Conservation (phyloP, 2,888 invertebrate genomes). For the Apotomis capreana region DNA sequence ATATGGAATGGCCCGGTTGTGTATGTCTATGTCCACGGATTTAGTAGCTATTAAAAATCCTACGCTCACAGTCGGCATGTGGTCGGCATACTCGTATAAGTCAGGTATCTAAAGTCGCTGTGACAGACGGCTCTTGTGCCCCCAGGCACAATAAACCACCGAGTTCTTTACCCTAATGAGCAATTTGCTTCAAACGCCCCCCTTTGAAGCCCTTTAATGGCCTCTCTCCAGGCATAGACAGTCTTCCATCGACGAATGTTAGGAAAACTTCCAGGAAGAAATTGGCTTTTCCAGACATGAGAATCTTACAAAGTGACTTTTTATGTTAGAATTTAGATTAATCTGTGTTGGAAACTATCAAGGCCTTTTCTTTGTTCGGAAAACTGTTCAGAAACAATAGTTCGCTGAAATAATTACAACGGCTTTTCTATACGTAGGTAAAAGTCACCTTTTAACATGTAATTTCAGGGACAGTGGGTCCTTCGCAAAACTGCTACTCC, state of each 20-base stretch:
- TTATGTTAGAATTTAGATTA: not conserved
- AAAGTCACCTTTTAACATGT: too few species aligned
- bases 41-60: too few species aligned
- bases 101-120: not conserved
- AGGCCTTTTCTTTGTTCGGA: not conserved
- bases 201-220: constrained; percentile 1
- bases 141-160: constrained; percentile 2
- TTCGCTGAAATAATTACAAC: too few species aligned
- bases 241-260: not conserved
- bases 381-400: too few species aligned
- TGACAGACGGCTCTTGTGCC: not conserved
- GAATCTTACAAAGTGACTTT: not conserved
- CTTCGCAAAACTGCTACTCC: too few species aligned
- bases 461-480: too few species aligned
- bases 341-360: not conserved
- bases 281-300: not conserved
- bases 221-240: not conserved
- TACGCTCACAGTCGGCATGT: too few species aligned
- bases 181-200: constrained; percentile 11
- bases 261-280: not conserved
- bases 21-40: too few species aligned
- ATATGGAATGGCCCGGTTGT: too few species aligned
- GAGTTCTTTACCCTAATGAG: constrained; percentile 7
- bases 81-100: too few species aligned
- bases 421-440: too few species aligned